These are phyloP conservation scores for Heliothis virescens DNA, from an alignment of 1,140 invertebrate species.

Conservation along the genomic window DNA sequence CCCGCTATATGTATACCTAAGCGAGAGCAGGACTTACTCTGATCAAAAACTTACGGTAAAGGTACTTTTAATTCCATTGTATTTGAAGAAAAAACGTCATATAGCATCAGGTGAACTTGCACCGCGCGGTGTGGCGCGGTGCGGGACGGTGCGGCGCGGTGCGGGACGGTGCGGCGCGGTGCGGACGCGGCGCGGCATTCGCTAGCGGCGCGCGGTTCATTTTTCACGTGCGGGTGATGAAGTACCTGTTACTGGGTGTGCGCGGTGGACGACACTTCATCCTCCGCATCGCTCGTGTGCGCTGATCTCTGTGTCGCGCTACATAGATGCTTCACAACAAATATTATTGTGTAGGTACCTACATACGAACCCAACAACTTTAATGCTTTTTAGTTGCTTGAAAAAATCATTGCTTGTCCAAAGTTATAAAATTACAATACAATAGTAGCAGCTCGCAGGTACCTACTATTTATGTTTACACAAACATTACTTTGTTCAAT, in stretches of 20 bases:
- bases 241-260: not conserved
- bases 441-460: not conserved
- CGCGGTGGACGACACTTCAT: not conserved
- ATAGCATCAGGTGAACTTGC: not conserved
- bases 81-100: too few relatives aligned
- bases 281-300: not conserved
- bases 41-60: too few relatives aligned
- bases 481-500: not conserved
- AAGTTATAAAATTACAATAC: not conserved
- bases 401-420: too few relatives aligned
- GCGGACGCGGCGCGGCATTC: not conserved
- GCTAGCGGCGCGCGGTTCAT: conserved; percentile 1
- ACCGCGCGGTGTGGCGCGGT: not conserved
- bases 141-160: not conserved
- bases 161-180: not conserved
- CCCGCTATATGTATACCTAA: too few relatives aligned
- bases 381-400: too few relatives aligned
- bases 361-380: too few relatives aligned
- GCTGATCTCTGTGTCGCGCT: not conserved
- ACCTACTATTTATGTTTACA: not conserved
- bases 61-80: too few relatives aligned
- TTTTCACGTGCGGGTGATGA: conserved; percentile 20
- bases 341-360: too few relatives aligned
- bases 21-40: too few relatives aligned
- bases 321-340: not conserved